Evolutionary conservation across 1,140 invertebrate species (phyloP).

Genomic region (Tetragnatha versicolor): DNA sequence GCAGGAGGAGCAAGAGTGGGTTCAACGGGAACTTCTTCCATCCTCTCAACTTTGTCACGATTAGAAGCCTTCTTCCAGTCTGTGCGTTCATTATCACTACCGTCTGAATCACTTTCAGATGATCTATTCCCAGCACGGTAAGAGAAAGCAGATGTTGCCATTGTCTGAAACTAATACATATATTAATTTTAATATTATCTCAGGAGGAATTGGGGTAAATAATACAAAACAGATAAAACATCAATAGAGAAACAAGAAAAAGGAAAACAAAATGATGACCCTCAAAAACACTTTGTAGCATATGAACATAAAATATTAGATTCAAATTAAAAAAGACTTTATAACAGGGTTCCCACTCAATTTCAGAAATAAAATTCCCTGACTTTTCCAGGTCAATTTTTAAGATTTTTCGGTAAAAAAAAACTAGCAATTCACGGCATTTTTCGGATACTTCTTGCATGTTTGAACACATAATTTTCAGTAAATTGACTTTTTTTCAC

Average conservation of each 20-base stretch:
- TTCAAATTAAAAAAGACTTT: background rate
- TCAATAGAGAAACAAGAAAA: background rate
- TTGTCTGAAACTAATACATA: slow-evolving; percentile 9
- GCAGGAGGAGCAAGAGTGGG: background rate
- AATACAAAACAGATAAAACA: background rate
- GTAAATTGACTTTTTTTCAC: too few relatives aligned
- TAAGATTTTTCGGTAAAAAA: too few relatives aligned
- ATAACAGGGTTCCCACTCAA: too few relatives aligned
- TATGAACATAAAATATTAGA: background rate
- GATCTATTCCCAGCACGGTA: background rate
- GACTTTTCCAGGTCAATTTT: too few relatives aligned
- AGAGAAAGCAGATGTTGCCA: slow-evolving; percentile 5
- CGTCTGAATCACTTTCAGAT: slow-evolving; percentile 34
- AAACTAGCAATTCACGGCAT: too few relatives aligned
- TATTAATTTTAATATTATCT: too few relatives aligned
- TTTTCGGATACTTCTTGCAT: too few relatives aligned
- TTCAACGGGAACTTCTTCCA: slow-evolving; percentile 25
- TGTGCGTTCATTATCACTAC: slow-evolving; percentile 18
- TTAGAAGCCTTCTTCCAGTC: slow-evolving; percentile 31
- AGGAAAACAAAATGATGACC: background rate
- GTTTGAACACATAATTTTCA: too few relatives aligned
- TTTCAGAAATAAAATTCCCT: too few relatives aligned
- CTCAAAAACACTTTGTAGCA: background rate
- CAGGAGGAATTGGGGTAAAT: background rate
- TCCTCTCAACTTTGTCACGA: background rate